Percentiles rank a stretch among this genome's conserved stretches.
phyloP scores from a whole-genome alignment of 2,797 vertebrate species.

The Natrix natrix region DNA sequence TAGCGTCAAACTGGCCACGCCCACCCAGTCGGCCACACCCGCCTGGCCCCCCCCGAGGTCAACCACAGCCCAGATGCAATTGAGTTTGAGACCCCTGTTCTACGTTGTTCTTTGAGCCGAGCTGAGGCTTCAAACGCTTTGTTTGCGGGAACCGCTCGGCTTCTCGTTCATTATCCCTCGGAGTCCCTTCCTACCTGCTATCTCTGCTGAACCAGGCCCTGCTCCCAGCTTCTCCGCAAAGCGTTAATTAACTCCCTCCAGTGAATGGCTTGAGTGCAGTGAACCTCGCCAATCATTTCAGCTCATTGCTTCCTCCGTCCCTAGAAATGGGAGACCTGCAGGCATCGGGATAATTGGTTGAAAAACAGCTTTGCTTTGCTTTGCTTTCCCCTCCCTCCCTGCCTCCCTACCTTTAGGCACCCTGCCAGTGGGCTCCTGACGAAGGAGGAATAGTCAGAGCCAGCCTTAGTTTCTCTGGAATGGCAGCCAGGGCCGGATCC shows the following conservation, averaged over 20 bases:
- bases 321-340: background rate
- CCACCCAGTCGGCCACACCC: no score
- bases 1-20: no score
- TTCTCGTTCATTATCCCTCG: background rate
- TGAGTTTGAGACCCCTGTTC: background rate
- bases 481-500: background rate
- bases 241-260: background rate
- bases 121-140: no score
- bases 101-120: background rate
- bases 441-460: slow-evolving; percentile 13
- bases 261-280: background rate
- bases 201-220: background rate
- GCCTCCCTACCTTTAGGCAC: background rate
- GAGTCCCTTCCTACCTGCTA: background rate
- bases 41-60: no score
- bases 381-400: background rate
- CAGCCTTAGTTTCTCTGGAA: background rate
- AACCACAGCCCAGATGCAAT: no score
- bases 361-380: background rate
- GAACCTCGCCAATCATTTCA: background rate
- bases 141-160: background rate
- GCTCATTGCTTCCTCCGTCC: background rate
- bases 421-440: background rate
- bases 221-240: background rate
- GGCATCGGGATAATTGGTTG: slow-evolving; percentile 3